Conservation (phyloP, 2,888 invertebrate genomes). For the Sycophila texana region DNA sequence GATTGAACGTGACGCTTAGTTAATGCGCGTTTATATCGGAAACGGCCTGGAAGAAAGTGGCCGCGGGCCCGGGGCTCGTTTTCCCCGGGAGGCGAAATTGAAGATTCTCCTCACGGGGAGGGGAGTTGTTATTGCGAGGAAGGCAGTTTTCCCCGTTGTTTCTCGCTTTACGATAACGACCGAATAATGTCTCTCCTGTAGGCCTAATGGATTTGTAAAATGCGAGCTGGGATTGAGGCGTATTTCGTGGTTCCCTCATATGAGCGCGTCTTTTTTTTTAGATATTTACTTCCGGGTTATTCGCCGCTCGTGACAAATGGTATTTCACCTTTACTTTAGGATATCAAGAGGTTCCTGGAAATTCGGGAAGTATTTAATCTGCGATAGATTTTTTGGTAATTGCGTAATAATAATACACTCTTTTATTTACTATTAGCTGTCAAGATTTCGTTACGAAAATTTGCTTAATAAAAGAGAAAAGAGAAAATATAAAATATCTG, state of each 20-base stretch:
- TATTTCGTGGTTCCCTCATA: not conserved
- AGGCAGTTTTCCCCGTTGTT: not conserved
- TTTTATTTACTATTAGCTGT: too few relatives aligned
- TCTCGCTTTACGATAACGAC: constrained; percentile 40
- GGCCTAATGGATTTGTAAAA: constrained; percentile 35
- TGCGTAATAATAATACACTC: too few relatives aligned
- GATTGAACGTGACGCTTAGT: constrained; percentile 60
- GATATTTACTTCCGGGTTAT: not conserved
- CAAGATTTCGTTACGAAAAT: too few relatives aligned
- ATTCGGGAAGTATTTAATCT: not conserved
- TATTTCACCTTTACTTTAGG: not conserved
- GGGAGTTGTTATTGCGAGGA: not conserved
- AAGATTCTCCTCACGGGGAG: not conserved
- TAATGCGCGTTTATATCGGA: constrained; percentile 28
- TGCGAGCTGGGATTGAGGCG: constrained; percentile 10
- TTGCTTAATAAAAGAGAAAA: too few relatives aligned
- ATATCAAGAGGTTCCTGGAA: not conserved
- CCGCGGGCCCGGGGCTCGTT: constrained; percentile 2
- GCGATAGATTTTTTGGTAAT: not conserved
- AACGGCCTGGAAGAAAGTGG: constrained; percentile 44
- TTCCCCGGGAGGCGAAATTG: constrained; percentile 1
- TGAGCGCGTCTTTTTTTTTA: not conserved
- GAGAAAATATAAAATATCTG: too few relatives aligned
- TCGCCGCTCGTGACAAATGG: not conserved
- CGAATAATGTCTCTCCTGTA: constrained; percentile 24